Evolutionary conservation across 2,113 vertebrate species (phyloP), one percentile per base, ranked within the genome.

Genomic region (Phasianus colchicus): DNA sequence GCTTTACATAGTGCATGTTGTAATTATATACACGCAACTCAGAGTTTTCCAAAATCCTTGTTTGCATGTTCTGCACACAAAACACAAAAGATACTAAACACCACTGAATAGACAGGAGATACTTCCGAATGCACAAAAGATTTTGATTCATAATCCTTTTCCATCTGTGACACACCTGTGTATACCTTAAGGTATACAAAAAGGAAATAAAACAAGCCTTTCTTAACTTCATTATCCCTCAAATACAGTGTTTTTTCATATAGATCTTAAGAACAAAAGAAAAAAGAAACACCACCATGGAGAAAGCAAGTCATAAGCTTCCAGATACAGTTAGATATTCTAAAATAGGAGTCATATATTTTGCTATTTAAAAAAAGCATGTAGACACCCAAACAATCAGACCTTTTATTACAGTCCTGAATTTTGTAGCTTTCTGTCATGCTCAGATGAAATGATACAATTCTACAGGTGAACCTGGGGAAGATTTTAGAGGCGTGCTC

Each of bases 251-350:
- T 10, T 7, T 69, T 77, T 92, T 85, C 66, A 69, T 9, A 63
- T 10, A 2, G 0, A 36, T 61, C 20, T 73, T 76, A 73, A 63
- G 4, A 72, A 29, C 11, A 69, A 73, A 69, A 30, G 8, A 40
- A 71, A 69, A 72, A 54, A 15, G 9, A 30, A 2, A 57, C 4
- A 58, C 9, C 20, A 50, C 9, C 27, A 73, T 0, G 0, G 5
- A 88, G 58, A 83, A 90, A 70, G 36, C 36, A 87, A 76, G 32
- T 60, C 72, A 92, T 40, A 92, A 91, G 57, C 63, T 80, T 60
- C 13, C 64, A 80, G 67, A 93, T 70, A 87, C 14, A 65, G 48
- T 83, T 93, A 87, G 36, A 13, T 32, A 34, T 86, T 36, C 70
- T 77, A 89, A 82, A 92, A 87, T 34, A 92, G 29, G n/a, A 94